Percentiles rank a stretch among this genome's conserved stretches.
These are phyloP conservation scores for Lates calcarifer DNA, from an alignment of 2,113 vertebrate genomes.

Conservation along the genomic window DNA sequence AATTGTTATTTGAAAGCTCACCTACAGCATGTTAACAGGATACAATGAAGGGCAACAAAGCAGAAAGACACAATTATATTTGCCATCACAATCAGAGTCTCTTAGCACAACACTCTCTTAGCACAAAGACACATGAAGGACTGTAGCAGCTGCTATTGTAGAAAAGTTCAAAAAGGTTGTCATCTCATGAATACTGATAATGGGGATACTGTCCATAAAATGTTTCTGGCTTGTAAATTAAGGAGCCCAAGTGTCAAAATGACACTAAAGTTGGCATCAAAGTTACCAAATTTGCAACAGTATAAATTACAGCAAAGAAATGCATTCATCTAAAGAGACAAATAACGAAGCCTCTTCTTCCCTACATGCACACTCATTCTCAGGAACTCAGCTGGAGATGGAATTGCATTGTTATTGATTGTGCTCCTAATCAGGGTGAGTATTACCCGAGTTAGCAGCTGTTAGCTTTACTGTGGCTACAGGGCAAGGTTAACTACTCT, in stretches of 20 bases:
- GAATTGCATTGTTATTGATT: slow-evolving; percentile 59
- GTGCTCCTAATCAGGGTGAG: slow-evolving; percentile 47
- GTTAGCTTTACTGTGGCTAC: slow-evolving; percentile 58
- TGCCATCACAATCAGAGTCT: too few species aligned
- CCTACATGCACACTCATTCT: slow-evolving; percentile 12
- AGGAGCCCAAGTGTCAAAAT: neutral
- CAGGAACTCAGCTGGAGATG: slow-evolving; percentile 34
- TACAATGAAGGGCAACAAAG: too few species aligned
- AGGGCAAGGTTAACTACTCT: slow-evolving; percentile 65
- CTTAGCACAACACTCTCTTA: too few species aligned
- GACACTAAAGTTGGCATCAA: neutral
- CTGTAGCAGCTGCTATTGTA: too few species aligned
- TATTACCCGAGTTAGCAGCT: slow-evolving; percentile 51
- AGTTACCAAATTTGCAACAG: neutral
- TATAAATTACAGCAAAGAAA: neutral
- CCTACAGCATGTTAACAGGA: too few species aligned
- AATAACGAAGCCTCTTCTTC: neutral
- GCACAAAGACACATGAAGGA: too few species aligned
- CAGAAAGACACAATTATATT: too few species aligned
- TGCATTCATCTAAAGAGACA: neutral
- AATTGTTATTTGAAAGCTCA: too few species aligned
- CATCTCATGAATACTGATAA: too few species aligned
- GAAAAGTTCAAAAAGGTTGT: too few species aligned
- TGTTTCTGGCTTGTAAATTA: neutral
- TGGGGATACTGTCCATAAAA: neutral